phyloP scores from a whole-genome alignment of 2,113 vertebrate genomes.

The Hemibagrus wyckioides region DNA sequence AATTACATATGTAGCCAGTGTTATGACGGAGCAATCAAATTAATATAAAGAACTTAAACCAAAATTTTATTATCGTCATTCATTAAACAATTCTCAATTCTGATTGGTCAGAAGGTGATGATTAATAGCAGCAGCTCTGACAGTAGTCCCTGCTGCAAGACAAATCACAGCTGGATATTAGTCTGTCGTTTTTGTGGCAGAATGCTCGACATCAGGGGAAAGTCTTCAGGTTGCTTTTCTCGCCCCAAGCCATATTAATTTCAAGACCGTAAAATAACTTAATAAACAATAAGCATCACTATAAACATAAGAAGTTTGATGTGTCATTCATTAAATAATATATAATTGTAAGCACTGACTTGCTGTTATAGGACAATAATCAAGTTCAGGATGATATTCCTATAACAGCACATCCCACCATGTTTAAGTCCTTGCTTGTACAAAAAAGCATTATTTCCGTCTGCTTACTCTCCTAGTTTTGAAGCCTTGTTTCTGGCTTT shows the following conservation, averaged over 20 bases:
- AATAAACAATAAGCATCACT: background rate
- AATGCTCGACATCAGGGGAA: background rate
- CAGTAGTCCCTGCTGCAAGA: background rate
- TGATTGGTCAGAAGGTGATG: background rate
- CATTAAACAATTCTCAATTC: background rate
- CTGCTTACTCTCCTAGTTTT: background rate
- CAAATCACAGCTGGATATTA: background rate
- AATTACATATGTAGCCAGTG: background rate
- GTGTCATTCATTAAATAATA: background rate
- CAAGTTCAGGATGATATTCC: background rate
- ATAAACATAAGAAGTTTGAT: background rate
- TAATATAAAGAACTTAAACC: background rate
- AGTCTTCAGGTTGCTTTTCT: background rate
- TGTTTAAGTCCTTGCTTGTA: background rate
- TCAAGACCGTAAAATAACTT: background rate
- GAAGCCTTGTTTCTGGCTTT: slow-evolving; percentile 45
- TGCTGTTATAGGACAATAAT: background rate
- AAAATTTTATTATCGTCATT: no score
- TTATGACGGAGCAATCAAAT: background rate
- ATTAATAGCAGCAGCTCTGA: background rate
- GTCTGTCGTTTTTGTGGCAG: background rate
- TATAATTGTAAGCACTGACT: background rate
- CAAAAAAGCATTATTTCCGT: background rate
- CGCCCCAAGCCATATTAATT: background rate
- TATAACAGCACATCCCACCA: background rate